Evolutionary conservation across 2,888 invertebrate species (phyloP).

Genomic region (Bursaphelenchus okinawaensis): DNA sequence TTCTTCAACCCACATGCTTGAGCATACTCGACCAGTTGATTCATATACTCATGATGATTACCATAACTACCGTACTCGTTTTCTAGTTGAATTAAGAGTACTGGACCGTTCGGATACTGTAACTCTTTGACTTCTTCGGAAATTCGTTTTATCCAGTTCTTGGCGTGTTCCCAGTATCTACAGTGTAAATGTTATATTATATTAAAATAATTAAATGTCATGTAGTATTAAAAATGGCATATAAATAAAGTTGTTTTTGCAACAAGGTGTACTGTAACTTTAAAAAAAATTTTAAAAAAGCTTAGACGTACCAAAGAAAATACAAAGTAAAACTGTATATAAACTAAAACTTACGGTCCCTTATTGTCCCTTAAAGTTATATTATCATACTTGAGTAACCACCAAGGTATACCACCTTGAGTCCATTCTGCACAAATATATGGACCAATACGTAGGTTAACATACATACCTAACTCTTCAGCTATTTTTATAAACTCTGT

Average conservation of each 20-base stretch:
- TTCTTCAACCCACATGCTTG: slow-evolving; percentile 8
- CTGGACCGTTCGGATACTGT: slow-evolving; percentile 17
- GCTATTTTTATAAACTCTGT: slow-evolving; percentile 11
- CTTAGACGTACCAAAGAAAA: no score
- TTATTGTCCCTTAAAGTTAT: slow-evolving; percentile 12
- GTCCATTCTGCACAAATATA: slow-evolving; percentile 19
- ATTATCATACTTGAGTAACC: slow-evolving; percentile 7
- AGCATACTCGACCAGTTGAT: not conserved
- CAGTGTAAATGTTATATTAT: not conserved
- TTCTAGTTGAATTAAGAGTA: slow-evolving; percentile 15
- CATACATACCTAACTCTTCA: slow-evolving; percentile 14
- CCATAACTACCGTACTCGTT: slow-evolving; percentile 17
- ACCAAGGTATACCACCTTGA: slow-evolving; percentile 20
- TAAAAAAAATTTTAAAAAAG: no score
- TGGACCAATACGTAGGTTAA: slow-evolving; percentile 16
- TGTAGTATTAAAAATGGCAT: no score
- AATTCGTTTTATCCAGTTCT: slow-evolving; percentile 4
- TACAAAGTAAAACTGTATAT: no score
- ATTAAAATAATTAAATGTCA: slow-evolving; percentile 5
- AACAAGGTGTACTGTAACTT: no score
- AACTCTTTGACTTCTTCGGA: slow-evolving; percentile 10
- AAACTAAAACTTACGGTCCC: slow-evolving; percentile 9
- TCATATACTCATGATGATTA: slow-evolving; percentile 7
- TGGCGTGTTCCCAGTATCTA: slow-evolving; percentile 7
- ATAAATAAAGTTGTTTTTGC: no score